Evolutionary conservation across 2,888 invertebrate genomes (phyloP).

Genomic region (Prosopocoilus inquinatus): DNA sequence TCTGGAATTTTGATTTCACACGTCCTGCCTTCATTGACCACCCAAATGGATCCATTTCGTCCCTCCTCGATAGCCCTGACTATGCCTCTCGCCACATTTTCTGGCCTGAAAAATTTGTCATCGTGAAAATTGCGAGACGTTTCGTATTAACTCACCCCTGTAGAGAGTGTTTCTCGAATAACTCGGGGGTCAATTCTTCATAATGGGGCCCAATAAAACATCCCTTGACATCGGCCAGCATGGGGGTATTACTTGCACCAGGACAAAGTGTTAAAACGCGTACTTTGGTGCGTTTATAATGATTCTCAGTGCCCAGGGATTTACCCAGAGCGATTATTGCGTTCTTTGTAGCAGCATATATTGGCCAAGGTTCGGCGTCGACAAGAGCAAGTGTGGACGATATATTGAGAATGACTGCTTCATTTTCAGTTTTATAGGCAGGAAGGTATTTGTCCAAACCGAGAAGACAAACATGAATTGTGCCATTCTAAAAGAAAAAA

Average conservation of each 20-base stretch:
- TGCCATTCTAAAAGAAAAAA: slow-evolving; percentile 11
- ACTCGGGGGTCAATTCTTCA: background rate
- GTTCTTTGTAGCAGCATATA: slow-evolving; percentile 11
- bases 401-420: slow-evolving; percentile 15
- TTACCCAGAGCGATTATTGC: slow-evolving; percentile 6
- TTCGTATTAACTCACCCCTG: no score
- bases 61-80: slow-evolving; percentile 47
- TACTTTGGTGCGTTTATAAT: slow-evolving; percentile 7
- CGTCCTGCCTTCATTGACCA: slow-evolving; percentile 40
- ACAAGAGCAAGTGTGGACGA: slow-evolving; percentile 9
- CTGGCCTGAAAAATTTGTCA: slow-evolving; percentile 25
- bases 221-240: background rate
- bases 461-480: slow-evolving; percentile 10
- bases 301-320: slow-evolving; percentile 1
- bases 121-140: no score
- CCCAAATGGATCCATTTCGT: slow-evolving; percentile 50
- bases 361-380: background rate
- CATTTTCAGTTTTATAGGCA: slow-evolving; percentile 6
- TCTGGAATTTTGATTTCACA: slow-evolving; percentile 8
- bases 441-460: slow-evolving; percentile 12
- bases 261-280: slow-evolving; percentile 13
- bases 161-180: no score
- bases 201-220: background rate
- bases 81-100: slow-evolving; percentile 48
- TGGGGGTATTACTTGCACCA: slow-evolving; percentile 3